phyloP scores from a whole-genome alignment of 2,113 vertebrate species.

The Hyaena hyaena region DNA sequence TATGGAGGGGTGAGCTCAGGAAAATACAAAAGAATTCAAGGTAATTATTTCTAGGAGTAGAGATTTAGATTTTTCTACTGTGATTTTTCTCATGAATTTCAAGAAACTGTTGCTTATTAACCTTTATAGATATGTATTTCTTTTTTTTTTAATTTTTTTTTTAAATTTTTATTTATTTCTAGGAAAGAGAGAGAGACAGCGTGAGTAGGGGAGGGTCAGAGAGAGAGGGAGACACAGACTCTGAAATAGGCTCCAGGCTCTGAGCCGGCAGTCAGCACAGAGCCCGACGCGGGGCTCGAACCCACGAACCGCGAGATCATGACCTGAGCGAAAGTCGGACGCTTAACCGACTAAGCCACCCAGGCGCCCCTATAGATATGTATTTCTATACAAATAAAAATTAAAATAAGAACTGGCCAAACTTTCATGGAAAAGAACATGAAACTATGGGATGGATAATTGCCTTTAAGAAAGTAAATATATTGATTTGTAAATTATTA shows the following conservation, averaged over 20 bases:
- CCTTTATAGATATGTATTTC: neutral
- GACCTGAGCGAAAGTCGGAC: no score
- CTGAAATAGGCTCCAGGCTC: no score
- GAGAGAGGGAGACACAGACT: no score
- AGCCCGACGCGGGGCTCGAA: no score
- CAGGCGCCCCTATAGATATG: no score
- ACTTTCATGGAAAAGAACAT: neutral
- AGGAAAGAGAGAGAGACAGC: no score
- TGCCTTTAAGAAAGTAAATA: neutral
- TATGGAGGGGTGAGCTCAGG: neutral
- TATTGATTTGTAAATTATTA: neutral
- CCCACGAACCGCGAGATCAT: no score
- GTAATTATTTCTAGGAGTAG: neutral
- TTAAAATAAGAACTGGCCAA: neutral
- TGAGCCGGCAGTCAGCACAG: no score
- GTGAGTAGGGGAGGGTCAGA: no score
- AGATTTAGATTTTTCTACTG: neutral
- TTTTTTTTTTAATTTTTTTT: no score
- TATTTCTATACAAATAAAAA: neutral
- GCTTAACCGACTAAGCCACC: no score
- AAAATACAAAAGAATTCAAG: neutral
- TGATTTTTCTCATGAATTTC: constrained; percentile 21
- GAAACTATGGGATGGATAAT: neutral
- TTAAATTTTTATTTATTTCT: no score
- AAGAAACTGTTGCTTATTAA: neutral